Base-by-base conservation (phyloP, 2,797 vertebrate species). In the Bovichtus variegatus region DNA sequence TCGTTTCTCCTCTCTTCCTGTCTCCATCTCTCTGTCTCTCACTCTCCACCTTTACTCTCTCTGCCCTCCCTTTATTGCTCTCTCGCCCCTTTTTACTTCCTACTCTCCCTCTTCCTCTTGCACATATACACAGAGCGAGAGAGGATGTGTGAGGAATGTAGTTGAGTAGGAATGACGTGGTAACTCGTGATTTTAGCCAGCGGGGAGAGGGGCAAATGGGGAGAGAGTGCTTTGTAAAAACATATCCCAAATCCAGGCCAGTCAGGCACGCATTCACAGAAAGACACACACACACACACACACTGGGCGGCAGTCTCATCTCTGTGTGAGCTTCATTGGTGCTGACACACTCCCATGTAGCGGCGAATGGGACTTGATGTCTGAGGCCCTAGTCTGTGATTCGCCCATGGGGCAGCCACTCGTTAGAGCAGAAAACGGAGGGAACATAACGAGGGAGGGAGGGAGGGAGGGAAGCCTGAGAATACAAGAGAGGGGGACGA, bases 361-460 rank as follows among this genome's bases (percentile, higher is more conserved):
- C 62, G 2, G 76, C 58, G 78, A 93, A 93, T 92, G 82, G 87
- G 83, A 89, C 84, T 91, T 92, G 92, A 94, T 93, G 92, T 93
- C 82, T 92, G 83, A 92, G 73, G 85, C 78, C 79, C 65, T 73
- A 76, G 87, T 74, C 76, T 88, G 85, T 60, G 58, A 93, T 91
- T 92, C 59, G 66, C 89, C 93, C 90, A 87, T 49, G 8, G 90
- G 93, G 89, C 71, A 87, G 87, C 82, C 81, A 78, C 83, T 92
- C 89, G 80, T 91, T 91, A 88, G 81, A 85, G 81, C 76, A 81
- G 84, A 84, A 87, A 86, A 84, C 10, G 54, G 81, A 88, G 89
- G 64, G 71, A 76, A 75, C 81, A 80, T 71, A 84, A 85, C 36
- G 23, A 85, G 81, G 64, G 63, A 82, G 60, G 51, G 34, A 82